Evolutionary conservation across 2,113 vertebrate species (phyloP).

Genomic region (Orthonyx spaldingii): DNA sequence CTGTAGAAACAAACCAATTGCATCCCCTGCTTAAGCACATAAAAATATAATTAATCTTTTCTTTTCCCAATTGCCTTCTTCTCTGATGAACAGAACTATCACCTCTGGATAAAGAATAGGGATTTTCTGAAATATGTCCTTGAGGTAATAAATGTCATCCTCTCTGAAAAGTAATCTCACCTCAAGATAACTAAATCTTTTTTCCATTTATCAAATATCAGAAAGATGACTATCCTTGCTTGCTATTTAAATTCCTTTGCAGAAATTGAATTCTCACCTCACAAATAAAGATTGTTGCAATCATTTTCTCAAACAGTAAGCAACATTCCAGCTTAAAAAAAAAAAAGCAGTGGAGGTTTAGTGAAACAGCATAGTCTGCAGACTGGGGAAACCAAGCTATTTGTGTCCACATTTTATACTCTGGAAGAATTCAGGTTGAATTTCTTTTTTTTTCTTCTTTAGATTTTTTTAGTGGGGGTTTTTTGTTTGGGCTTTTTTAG

Average conservation of each 20-base stretch:
- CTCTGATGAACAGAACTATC: conserved; percentile 47
- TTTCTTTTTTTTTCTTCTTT: not conserved
- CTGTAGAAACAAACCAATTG: conserved; percentile 18
- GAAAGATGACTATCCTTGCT: conserved; percentile 23
- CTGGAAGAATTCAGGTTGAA: not conserved
- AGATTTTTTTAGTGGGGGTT: not conserved
- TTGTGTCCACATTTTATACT: not conserved
- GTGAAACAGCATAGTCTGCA: not conserved
- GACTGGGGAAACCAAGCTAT: not conserved
- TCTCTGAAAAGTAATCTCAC: conserved; percentile 59
- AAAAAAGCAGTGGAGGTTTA: not conserved
- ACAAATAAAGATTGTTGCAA: not conserved
- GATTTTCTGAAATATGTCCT: conserved; percentile 56
- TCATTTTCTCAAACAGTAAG: conserved; percentile 7
- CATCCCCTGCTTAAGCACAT: not conserved
- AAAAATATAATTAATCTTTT: conserved; percentile 40
- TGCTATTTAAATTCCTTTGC: conserved; percentile 28
- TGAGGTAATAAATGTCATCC: conserved; percentile 55
- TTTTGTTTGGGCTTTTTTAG: no score
- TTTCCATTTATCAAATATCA: conserved; percentile 57
- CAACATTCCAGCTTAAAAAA: not conserved
- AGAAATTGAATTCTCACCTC: conserved; percentile 36
- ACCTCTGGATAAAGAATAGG: conserved; percentile 9
- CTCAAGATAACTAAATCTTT: conserved; percentile 56
- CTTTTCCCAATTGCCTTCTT: not conserved